A percentile compares a stretch with the other conserved stretches of the same genome.
Evolutionary conservation across 2,113 vertebrate species (phyloP).

Genomic region (Gyps fulvus): DNA sequence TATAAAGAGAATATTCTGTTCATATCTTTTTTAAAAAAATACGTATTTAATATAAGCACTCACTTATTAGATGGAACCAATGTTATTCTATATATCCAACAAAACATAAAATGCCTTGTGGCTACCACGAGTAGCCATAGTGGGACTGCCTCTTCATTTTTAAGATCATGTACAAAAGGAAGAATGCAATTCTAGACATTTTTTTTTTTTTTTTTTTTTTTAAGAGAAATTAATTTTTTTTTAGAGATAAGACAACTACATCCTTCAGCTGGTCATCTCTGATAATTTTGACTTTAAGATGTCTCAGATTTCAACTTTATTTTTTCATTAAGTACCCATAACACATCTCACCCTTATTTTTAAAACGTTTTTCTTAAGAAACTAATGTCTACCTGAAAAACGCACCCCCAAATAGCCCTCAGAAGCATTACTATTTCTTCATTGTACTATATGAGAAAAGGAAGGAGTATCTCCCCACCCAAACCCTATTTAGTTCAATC

Average conservation of each 20-base stretch:
- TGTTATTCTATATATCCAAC: not conserved
- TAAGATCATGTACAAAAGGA: not conserved
- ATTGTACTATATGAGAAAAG: not conserved
- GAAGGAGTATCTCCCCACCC: not conserved
- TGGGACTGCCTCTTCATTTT: not conserved
- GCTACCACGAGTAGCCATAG: not conserved
- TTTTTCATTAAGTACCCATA: not conserved
- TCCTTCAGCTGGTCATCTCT: not conserved
- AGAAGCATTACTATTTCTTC: not conserved
- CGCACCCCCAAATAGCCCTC: not conserved
- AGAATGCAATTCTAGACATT: not conserved
- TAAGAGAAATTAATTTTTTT: not conserved
- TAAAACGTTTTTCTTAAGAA: not conserved
- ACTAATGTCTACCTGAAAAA: not conserved
- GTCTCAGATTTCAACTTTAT: not conserved
- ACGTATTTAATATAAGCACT: not conserved
- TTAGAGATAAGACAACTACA: not conserved
- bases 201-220: not conserved
- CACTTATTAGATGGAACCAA: not conserved
- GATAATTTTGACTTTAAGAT: not conserved
- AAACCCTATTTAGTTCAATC: not conserved
- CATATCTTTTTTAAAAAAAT: not conserved
- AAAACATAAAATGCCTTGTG: not conserved
- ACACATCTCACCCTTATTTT: not conserved
- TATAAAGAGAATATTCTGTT: not conserved